Evolutionary conservation across 2,113 vertebrate genomes (phyloP), one percentile per base, ranked within the genome.

Genomic region (Anser brachyrhynchus): DNA sequence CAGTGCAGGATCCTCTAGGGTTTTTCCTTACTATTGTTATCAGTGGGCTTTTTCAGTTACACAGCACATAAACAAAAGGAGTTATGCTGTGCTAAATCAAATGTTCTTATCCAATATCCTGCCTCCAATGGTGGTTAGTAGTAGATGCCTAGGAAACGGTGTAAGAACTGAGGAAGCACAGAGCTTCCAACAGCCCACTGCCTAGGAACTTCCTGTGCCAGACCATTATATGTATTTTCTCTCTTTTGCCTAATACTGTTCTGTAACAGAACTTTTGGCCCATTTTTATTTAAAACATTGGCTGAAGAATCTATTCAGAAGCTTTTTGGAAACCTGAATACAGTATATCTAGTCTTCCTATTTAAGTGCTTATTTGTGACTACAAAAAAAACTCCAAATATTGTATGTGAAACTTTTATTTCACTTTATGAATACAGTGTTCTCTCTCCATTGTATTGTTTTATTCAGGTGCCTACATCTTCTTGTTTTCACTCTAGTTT

Each of bases 11-110:
- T 87, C 58, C 87, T 90, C 52, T 92, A 37, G 72, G 74, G 31
- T 6, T 88, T 96, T 93, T 86, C 59, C 44, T 94, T 93, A n/a
- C 62, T 76, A 94, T 96, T 69, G 70, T 96, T 95, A 87, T 82
- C 90, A 61, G 74, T 91, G 72, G 72, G 62, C 72, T 90, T 70
- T 96, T 94, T 92, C 69, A 83, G 75, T 79, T 92, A 43, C 55
- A 62, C 16, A 10, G 62, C 72, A 54, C 76, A 51, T 54, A 88
- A 95, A 95, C 92, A 96, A 83, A 90, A 95, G 67, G 51, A 85
- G 59, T 67, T 86, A 90, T 90, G 88, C 79, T 88, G 85, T 95
- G 64, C 79, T 86, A 80, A 94, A 76, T 96, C 79, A 90, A 80
- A 84, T 86, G 88, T 83, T 23, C 29, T 94, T 93, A 41, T 61